Percentiles rank a stretch among this genome's conserved stretches.
Evolutionary conservation across 2,113 vertebrate species (phyloP).

Genomic region (Scatophagus argus): DNA sequence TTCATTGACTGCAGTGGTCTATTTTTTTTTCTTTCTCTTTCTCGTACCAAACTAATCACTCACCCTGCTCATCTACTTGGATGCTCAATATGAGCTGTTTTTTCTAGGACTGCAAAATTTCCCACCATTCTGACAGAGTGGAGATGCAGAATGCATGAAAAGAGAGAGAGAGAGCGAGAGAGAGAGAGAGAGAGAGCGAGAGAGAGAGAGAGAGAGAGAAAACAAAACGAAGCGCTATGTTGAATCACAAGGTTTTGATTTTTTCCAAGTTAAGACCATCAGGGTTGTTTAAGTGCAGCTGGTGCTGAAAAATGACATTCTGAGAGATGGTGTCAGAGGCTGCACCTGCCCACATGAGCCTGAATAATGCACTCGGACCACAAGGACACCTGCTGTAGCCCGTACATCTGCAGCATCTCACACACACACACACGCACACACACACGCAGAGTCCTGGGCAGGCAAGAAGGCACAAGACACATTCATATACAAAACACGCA

Average conservation of each 20-base stretch:
- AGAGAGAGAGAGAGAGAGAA: background rate
- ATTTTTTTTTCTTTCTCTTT: background rate
- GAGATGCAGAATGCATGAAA: background rate
- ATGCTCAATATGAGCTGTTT: background rate
- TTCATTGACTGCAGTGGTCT: background rate
- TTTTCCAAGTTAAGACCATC: slow-evolving; percentile 41
- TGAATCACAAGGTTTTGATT: slow-evolving; percentile 43
- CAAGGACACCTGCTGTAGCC: slow-evolving; percentile 80
- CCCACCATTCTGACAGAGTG: background rate
- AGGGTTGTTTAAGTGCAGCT: slow-evolving; percentile 64
- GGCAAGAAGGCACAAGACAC: slow-evolving; percentile 22
- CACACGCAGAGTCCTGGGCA: slow-evolving; percentile 41
- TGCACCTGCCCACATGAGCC: slow-evolving; percentile 69
- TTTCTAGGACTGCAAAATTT: background rate
- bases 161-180: background rate
- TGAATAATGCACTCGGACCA: slow-evolving; percentile 79
- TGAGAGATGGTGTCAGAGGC: slow-evolving; percentile 68
- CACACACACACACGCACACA: slow-evolving; percentile 16
- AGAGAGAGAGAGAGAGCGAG: background rate
- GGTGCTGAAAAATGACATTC: slow-evolving; percentile 69
- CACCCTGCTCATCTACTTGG: too few species aligned
- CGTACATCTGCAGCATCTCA: slow-evolving; percentile 65
- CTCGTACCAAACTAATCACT: background rate
- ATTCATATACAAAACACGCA: slow-evolving; percentile 1
- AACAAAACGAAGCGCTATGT: too few species aligned